These are phyloP conservation scores for Brachionus asplanchnoidis DNA, from an alignment of 1,140 invertebrate genomes.

Conservation along the genomic window DNA sequence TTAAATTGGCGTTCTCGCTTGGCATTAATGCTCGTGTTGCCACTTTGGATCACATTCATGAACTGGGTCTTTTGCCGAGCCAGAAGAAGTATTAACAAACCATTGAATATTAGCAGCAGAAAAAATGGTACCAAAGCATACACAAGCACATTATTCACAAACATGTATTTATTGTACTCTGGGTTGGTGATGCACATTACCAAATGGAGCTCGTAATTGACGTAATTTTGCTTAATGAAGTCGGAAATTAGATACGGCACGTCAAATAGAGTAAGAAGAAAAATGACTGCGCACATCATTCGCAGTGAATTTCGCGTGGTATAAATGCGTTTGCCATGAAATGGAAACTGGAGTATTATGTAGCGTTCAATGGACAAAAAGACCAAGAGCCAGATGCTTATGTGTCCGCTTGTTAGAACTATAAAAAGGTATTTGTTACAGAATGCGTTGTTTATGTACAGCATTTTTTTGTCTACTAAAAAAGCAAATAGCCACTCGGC, in stretches of 20 bases:
- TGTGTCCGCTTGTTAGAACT: neutral
- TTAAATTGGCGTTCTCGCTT: constrained; percentile 41
- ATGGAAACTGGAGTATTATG: constrained; percentile 32
- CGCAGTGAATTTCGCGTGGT: constrained; percentile 16
- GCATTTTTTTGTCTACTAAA: constrained; percentile 6
- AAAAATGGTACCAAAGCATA: constrained; percentile 28
- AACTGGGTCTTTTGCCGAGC: constrained; percentile 18
- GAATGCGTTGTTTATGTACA: neutral
- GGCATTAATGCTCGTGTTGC: neutral
- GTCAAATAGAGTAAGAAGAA: neutral
- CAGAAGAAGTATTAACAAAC: constrained; percentile 17
- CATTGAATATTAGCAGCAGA: constrained; percentile 26
- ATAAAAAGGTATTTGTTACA: neutral
- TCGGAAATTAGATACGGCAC: constrained; percentile 6
- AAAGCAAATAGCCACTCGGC: constrained; percentile 26
- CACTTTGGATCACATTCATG: constrained; percentile 15
- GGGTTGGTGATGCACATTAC: constrained; percentile 21
- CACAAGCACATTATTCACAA: constrained; percentile 26
- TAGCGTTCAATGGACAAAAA: constrained; percentile 36
- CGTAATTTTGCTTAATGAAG: neutral
- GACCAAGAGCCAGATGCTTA: constrained; percentile 35
- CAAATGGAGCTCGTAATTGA: neutral
- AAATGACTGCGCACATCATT: constrained; percentile 8
- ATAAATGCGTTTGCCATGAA: neutral
- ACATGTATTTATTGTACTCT: neutral